Evolutionary conservation across 2,797 vertebrate species (phyloP).

Genomic region (Chelon auratus): DNA sequence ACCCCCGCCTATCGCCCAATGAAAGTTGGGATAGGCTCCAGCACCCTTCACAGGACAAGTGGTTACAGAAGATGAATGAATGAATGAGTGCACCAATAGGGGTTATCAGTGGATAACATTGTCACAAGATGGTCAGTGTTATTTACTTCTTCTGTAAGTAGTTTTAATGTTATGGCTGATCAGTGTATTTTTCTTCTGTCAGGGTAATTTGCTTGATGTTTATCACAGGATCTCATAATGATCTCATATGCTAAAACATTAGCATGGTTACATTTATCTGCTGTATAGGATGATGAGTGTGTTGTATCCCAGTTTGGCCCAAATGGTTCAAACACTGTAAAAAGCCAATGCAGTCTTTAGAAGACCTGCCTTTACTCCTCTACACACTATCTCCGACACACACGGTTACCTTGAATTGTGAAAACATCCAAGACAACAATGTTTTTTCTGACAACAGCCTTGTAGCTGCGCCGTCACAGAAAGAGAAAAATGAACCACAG

Average conservation of each 20-base stretch:
- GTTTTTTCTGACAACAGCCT: constrained; percentile 42
- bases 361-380: constrained; percentile 9
- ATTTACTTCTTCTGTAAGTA: too few relatives aligned
- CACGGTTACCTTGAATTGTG: constrained; percentile 31
- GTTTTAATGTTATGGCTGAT: too few relatives aligned
- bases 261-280: background rate
- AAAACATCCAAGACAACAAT: constrained; percentile 47
- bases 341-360: background rate
- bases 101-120: too few relatives aligned
- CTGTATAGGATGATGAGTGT: background rate
- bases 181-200: too few relatives aligned
- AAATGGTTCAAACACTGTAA: constrained; percentile 5
- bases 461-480: constrained; percentile 36
- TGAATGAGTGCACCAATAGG: too few relatives aligned
- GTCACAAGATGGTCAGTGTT: too few relatives aligned
- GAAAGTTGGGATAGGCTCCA: too few relatives aligned
- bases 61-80: too few relatives aligned
- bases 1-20: too few relatives aligned
- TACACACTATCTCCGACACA: constrained; percentile 16
- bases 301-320: background rate
- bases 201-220: too few relatives aligned
- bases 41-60: too few relatives aligned
- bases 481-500: constrained; percentile 34
- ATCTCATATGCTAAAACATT: background rate
- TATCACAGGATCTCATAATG: too few relatives aligned